Evolutionary conservation across 2,797 vertebrate genomes (phyloP).

Genomic region (Yasuhikotakia modesta): DNA sequence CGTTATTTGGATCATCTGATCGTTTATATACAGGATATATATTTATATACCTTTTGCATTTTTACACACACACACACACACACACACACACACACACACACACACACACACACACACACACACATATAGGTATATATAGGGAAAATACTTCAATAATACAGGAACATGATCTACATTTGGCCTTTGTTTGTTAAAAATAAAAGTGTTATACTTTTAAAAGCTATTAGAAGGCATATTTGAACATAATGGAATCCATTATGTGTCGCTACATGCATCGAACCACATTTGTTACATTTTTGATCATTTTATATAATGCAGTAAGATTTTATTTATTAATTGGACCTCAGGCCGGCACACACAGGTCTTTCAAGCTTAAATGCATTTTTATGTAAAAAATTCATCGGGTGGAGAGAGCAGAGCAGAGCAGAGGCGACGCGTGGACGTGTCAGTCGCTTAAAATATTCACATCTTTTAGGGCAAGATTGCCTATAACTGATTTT

Average conservation of each 20-base stretch:
- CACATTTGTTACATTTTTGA: constrained; percentile 23
- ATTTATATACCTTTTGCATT: no score
- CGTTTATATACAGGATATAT: no score
- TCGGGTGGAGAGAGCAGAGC: not conserved
- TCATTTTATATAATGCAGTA: constrained; percentile 26
- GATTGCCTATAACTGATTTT: constrained; percentile 41
- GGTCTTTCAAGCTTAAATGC: constrained; percentile 13
- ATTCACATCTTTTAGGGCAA: constrained; percentile 29
- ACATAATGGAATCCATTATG: constrained; percentile 6
- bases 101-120: no score
- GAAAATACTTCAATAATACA: constrained; percentile 23
- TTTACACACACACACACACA: no score
- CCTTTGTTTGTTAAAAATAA: constrained; percentile 3
- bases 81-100: no score
- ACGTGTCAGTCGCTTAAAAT: constrained; percentile 12
- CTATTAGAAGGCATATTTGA: constrained; percentile 17
- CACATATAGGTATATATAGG: no score
- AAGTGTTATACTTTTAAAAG: constrained; percentile 7
- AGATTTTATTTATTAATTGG: constrained; percentile 44
- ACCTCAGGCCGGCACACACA: not conserved
- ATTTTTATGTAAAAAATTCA: constrained; percentile 30
- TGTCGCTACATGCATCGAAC: not conserved
- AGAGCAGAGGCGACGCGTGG: not conserved
- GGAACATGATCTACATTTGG: constrained; percentile 14
- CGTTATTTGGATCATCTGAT: no score